phyloP scores from a whole-genome alignment of 2,113 vertebrate species.

The Paraplagusia blochii region DNA sequence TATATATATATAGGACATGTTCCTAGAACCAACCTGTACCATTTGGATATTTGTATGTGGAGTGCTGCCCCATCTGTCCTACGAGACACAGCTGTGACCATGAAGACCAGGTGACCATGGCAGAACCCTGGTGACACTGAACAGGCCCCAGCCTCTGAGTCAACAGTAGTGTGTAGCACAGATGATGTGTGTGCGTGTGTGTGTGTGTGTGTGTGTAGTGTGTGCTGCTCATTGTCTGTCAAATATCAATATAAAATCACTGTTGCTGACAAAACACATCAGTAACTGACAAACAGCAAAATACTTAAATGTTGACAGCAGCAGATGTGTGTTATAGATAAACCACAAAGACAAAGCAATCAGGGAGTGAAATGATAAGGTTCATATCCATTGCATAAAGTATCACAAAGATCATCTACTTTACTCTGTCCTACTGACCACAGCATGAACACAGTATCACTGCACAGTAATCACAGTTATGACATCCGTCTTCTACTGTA shows the following conservation, averaged over 20 bases:
- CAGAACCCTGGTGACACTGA: slow-evolving; percentile 17
- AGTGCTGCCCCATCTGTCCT: neutral
- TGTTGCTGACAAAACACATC: no score
- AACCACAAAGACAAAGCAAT: no score
- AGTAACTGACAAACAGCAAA: no score
- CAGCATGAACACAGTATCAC: slow-evolving; percentile 29
- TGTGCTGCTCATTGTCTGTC: neutral
- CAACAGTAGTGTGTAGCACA: slow-evolving; percentile 3
- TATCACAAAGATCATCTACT: neutral
- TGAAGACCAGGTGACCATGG: slow-evolving; percentile 9
- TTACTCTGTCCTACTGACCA: slow-evolving; percentile 10
- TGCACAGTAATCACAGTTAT: slow-evolving; percentile 2
- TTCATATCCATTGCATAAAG: neutral
- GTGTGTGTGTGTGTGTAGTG: slow-evolving; percentile 3
- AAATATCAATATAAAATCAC: no score
- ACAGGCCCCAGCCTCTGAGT: slow-evolving; percentile 14
- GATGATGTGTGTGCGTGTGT: neutral
- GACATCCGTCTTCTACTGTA: neutral
- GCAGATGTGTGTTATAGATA: no score
- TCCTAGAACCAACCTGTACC: no score
- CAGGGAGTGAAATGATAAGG: no score
- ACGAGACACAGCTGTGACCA: slow-evolving; percentile 38
- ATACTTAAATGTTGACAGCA: no score
- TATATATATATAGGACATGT: no score
- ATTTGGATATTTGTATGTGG: neutral